Base-by-base conservation (phyloP, 1,140 invertebrate genomes). In the Antheraea pernyi region DNA sequence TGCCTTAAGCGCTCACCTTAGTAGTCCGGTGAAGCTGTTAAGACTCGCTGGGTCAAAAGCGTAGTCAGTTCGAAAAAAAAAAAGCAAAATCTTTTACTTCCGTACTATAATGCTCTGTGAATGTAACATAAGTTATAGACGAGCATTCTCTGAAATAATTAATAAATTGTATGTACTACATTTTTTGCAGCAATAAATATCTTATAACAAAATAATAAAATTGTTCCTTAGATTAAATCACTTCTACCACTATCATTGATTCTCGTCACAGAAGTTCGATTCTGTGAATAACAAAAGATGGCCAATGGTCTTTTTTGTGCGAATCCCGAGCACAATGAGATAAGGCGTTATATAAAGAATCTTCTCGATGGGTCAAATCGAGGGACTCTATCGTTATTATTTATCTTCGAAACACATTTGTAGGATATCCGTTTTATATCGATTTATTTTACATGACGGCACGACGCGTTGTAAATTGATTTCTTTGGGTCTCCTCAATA, bases 321-420 rank as follows among this genome's bases (percentile, higher is more conserved):
- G 60, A 64, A 61, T 65, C 69, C 70, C 42, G 72, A 70, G 36
- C 71, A 77, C 75, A 81, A 81, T 77, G 69, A 79, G 72, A 76
- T 77, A 73, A 76, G 78, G 68, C 72, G 70, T 74, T 70, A 78
- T 74, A 77, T 83, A 82, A 75, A 80, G 74, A 82, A 79, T 77
- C 66, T 77, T 70, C 59, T 74, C 61, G 72, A 69, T 72, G 77
- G 80, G 80, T 75, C 76, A 75, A 82, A 80, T 79, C 68, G 75
- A 78, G 71, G 76, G 73, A 68, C 70, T 77, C 77, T 77, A 82
- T 81, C 80, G 76, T 79, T 79, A 79, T 77, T 84, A 84, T 82
- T 82, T 81, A 84, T 84, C 75, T 79, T 68, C 53, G 75, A 77
- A 77, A 77, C 72, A 79, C 73, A 78, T 81, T 78, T 81, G 73